Base-by-base conservation (phyloP, 2,888 invertebrate species). In the Dascillus cervinus region DNA sequence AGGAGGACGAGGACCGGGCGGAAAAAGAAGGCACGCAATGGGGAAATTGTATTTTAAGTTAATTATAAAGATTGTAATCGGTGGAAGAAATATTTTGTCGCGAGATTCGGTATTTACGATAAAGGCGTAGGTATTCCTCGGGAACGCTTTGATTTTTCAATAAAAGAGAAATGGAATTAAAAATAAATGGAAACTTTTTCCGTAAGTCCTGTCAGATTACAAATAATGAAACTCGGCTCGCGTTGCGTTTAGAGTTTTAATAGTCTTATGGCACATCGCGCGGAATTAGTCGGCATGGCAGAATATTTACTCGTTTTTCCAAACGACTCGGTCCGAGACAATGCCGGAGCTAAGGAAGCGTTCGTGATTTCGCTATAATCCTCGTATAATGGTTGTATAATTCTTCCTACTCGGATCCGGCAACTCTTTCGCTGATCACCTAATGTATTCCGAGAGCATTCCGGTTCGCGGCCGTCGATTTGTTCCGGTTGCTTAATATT, bases 301-400 rank as follows among this genome's bases (percentile, higher is more conserved):
- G 50, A 53, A 63, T 64, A 64, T 64, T 65, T 65, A 64, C 64
- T 64, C 61, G 63, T 64, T 65, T 64, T 65, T 65, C 63, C 60
- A 60, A 63, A 63, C 64, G 63, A 64, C 57, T 59, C 63, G 58
- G 62, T 62, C 62, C 62, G 58, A 63, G 61, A 64, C 65, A 65
- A 65, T 65, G 60, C 56, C 34, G 44, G 35, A 29, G 32, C 36
- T 34, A 50, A 51, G 52, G 52, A 51, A 55, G 49, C 54, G 57
- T 54, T 56, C 61, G 61, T 63, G 64, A 65, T 65, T 64, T 64
- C 50, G 60, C 60, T 55, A 58, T 67, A 67, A 67, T 67, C 65
- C 67, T 61, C 57, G 63, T 63, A 65, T 67, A 67, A 67, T 66
- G 67, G 66, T 62, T 61, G 61, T 58, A 61, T 65, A 66, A 66